Percentiles rank a stretch among this genome's conserved stretches.
These are phyloP conservation scores for Panopea generosa DNA, from an alignment of 2,888 invertebrate species.

Conservation along the genomic window DNA sequence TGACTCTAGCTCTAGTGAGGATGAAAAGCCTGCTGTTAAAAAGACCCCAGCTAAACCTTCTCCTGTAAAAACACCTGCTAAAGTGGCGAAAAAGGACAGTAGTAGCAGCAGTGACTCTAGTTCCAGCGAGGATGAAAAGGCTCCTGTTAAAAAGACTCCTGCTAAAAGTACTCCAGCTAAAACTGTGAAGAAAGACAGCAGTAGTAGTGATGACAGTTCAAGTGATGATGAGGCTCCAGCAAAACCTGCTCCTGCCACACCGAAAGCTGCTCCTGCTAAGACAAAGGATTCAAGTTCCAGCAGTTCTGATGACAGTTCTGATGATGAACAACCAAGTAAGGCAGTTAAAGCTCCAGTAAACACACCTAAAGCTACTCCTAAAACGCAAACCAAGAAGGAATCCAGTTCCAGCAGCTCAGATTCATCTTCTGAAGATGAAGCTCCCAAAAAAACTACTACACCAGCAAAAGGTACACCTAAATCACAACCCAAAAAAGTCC, in stretches of 20 bases:
- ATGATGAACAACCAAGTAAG: conserved; percentile 56
- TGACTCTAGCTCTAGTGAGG: conserved; percentile 41
- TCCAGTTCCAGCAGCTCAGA: conserved; percentile 54
- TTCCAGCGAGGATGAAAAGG: conserved; percentile 46
- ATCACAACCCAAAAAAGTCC: conserved; percentile 22
- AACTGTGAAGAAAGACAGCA: conserved; percentile 32
- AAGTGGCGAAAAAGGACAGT: conserved; percentile 25
- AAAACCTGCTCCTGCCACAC: no score
- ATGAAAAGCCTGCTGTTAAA: conserved; percentile 28
- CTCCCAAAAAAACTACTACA: conserved; percentile 5
- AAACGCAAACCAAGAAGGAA: conserved; percentile 39
- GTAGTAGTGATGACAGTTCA: conserved; percentile 50
- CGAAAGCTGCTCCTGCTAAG: conserved; percentile 41
- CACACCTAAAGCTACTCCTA: conserved; percentile 17
- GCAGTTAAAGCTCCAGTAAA: conserved; percentile 12
- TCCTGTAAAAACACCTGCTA: conserved; percentile 16
- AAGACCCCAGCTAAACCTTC: conserved; percentile 25
- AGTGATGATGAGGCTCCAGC: conserved; percentile 53
- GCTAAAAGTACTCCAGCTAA: conserved; percentile 24
- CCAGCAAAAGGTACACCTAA: conserved; percentile 21
- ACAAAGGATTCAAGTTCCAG: conserved; percentile 28
- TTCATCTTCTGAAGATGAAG: conserved; percentile 38
- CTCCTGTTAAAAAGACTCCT: conserved; percentile 2
- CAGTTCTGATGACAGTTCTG: conserved; percentile 24
- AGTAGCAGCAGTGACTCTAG: conserved; percentile 48